Conservation (phyloP, 2,113 vertebrate species). For the Tragelaphus imberbis region DNA sequence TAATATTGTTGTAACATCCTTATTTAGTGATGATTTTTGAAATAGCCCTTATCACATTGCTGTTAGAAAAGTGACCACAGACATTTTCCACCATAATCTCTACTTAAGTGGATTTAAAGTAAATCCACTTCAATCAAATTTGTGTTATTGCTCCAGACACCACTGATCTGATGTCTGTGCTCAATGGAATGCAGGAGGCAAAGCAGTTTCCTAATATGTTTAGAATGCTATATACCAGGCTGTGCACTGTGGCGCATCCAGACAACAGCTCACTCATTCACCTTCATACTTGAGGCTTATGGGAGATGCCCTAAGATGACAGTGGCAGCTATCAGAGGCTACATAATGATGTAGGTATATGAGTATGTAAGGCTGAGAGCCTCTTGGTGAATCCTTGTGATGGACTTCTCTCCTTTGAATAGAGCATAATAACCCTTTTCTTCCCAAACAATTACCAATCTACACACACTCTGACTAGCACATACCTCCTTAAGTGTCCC, state of each 20-base stretch:
- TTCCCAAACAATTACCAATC: neutral
- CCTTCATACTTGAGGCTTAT: neutral
- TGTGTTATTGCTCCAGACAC: neutral
- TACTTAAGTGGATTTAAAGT: neutral
- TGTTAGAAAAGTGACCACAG: neutral
- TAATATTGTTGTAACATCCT: neutral
- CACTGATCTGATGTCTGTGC: neutral
- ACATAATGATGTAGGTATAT: neutral
- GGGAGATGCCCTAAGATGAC: neutral
- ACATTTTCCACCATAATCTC: neutral
- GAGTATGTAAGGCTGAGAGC: neutral
- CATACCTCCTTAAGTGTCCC: slow-evolving; percentile 95
- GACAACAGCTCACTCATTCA: neutral
- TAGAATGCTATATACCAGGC: neutral
- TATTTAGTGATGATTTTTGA: slow-evolving; percentile 30
- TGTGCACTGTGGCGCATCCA: neutral
- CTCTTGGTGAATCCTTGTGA: neutral
- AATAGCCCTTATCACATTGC: neutral
- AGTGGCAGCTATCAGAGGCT: neutral
- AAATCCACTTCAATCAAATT: neutral
- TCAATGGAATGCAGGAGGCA: neutral
- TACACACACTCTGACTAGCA: neutral
- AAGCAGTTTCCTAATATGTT: neutral
- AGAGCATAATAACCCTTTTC: neutral
- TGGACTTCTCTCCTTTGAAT: neutral